These are phyloP conservation scores for Pituophis catenifer DNA, from an alignment of 2,113 vertebrate species.

Conservation along the genomic window DNA sequence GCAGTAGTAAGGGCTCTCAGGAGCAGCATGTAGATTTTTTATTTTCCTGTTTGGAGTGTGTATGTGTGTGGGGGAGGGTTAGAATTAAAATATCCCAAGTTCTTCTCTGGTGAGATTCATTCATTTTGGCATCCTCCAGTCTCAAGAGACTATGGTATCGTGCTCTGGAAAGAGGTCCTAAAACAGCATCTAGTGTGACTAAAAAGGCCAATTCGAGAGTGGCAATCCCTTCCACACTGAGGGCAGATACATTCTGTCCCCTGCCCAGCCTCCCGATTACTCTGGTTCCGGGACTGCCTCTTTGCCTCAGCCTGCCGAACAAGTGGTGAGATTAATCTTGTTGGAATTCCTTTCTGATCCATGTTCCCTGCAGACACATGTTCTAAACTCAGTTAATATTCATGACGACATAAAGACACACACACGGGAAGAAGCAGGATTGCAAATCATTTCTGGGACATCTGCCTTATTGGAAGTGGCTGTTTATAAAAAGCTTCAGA, in stretches of 20 bases:
- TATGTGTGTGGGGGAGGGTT: no score
- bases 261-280: no score
- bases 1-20: not conserved
- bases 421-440: not conserved
- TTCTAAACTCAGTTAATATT: constrained; percentile 55
- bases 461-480: constrained; percentile 36
- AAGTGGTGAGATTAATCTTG: not conserved
- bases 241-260: no score
- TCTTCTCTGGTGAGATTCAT: constrained; percentile 25
- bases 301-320: no score
- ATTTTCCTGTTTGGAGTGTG: constrained; percentile 28
- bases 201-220: no score
- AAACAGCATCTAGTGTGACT: no score
- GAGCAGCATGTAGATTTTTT: constrained; percentile 18
- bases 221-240: no score
- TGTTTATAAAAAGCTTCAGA: constrained; percentile 51
- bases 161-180: no score
- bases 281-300: no score
- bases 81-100: constrained; percentile 12
- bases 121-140: no score
- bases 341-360: constrained; percentile 60
- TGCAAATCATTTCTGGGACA: constrained; percentile 31
- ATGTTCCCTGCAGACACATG: constrained; percentile 71
- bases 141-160: no score
- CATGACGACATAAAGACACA: constrained; percentile 26